A percentile compares a stretch with the other conserved stretches of the same genome.
These are phyloP conservation scores for Chionis minor DNA, from an alignment of 2,113 vertebrate genomes.

Conservation along the genomic window DNA sequence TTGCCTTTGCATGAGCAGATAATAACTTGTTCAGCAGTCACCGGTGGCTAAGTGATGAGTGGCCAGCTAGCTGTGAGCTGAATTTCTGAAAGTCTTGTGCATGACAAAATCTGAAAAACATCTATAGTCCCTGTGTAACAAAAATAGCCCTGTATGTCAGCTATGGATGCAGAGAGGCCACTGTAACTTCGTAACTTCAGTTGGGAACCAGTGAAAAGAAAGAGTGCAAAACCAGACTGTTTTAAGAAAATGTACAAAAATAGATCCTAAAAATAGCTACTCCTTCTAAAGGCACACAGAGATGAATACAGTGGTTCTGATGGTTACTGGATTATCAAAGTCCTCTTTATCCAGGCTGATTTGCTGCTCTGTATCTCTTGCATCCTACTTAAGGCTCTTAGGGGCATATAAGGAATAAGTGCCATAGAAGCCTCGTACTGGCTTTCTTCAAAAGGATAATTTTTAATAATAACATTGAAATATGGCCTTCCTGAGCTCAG, in stretches of 20 bases:
- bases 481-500: not conserved
- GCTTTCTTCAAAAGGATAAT: not conserved
- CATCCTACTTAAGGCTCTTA: not conserved
- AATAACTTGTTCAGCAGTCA: not conserved
- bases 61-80: not conserved
- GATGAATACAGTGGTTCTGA: not conserved
- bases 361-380: not conserved
- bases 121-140: not conserved
- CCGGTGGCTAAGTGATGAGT: not conserved
- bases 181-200: not conserved
- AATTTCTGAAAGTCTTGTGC: not conserved
- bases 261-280: not conserved
- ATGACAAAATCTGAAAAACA: not conserved
- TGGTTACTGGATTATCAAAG: not conserved
- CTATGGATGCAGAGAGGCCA: rapidly evolving
- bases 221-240: rapidly evolving
- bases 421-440: not conserved
- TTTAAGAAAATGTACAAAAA: not conserved
- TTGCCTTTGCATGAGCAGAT: not conserved
- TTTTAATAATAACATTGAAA: constrained; percentile 15
- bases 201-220: not conserved
- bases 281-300: not conserved
- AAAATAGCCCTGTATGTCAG: not conserved
- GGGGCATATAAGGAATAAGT: not conserved
- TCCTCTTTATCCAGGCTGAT: not conserved